These are phyloP conservation scores for Zaprionus africanus DNA, from an alignment of 1,140 invertebrate genomes.

Conservation along the genomic window DNA sequence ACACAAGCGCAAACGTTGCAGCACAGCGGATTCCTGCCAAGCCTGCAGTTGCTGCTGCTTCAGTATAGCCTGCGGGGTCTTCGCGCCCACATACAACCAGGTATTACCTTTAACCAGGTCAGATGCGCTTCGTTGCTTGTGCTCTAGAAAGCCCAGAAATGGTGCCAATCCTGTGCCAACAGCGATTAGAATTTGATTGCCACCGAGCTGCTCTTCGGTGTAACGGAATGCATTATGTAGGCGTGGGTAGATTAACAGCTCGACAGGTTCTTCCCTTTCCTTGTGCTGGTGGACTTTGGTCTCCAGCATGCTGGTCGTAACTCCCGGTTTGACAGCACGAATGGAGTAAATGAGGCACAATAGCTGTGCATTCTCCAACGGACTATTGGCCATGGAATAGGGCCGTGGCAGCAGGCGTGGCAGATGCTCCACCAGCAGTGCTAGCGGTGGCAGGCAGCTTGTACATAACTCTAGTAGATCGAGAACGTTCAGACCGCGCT, in stretches of 20 bases:
- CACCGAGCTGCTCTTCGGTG: constrained; percentile 84
- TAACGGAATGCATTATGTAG: constrained; percentile 86
- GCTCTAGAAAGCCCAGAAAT: constrained; percentile 89
- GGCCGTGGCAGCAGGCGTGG: constrained; percentile 90
- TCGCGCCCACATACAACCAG: constrained; percentile 91
- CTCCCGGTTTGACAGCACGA: constrained; percentile 50
- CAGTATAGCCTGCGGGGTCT: constrained; percentile 86
- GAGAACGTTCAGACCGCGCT: constrained; percentile 84
- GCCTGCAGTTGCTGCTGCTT: constrained; percentile 54
- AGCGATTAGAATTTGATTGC: constrained; percentile 91
- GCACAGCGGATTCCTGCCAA: constrained; percentile 85
- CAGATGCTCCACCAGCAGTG: constrained; percentile 89
- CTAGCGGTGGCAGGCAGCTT: constrained; percentile 88
- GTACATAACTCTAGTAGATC: constrained; percentile 88
- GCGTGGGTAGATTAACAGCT: constrained; percentile 87
- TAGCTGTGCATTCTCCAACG: constrained; percentile 79
- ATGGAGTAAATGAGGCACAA: constrained; percentile 89
- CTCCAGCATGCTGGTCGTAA: constrained; percentile 69
- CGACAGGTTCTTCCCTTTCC: constrained; percentile 35
- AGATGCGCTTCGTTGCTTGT: constrained; percentile 81
- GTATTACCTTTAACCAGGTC: constrained; percentile 82
- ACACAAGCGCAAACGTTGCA: constrained; percentile 86
- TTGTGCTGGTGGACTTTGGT: neutral
- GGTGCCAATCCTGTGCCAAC: constrained; percentile 94
- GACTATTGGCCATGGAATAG: constrained; percentile 92